phyloP scores from a whole-genome alignment of 2,888 invertebrate genomes.

The Orthonevra nobilis region DNA sequence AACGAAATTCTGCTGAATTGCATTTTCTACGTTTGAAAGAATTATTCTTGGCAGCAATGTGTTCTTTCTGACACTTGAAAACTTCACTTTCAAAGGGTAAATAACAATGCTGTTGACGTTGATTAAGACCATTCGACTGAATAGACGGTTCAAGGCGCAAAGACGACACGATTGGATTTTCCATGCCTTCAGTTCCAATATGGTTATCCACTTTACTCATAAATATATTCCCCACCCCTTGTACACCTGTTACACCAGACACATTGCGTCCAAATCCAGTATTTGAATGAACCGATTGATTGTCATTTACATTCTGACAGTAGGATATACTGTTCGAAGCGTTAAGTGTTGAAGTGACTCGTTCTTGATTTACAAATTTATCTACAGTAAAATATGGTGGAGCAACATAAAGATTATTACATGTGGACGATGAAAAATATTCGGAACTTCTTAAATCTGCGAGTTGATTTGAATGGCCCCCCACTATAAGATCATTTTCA shows the following conservation, averaged over 20 bases:
- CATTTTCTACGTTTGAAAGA: too few species aligned
- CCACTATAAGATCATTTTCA: not conserved
- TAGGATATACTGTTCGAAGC: not conserved
- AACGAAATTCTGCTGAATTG: too few species aligned
- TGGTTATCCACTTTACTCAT: conserved; percentile 21
- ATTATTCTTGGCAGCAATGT: not conserved
- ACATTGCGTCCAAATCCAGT: not conserved
- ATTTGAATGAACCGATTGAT: conserved; percentile 21
- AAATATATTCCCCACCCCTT: not conserved
- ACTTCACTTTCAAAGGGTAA: conserved; percentile 29
- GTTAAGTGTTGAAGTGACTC: not conserved
- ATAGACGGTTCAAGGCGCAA: conserved; percentile 26
- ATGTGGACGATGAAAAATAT: conserved; percentile 6
- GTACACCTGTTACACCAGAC: not conserved
- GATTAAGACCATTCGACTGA: conserved; percentile 13
- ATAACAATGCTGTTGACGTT: conserved; percentile 5
- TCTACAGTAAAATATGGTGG: conserved; percentile 62
- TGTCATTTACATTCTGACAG: not conserved
- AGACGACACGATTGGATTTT: conserved; percentile 16
- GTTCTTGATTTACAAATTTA: conserved; percentile 48
- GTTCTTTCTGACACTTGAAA: conserved; percentile 17
- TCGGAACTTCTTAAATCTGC: not conserved
- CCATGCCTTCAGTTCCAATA: conserved; percentile 26
- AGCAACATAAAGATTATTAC: conserved; percentile 49
- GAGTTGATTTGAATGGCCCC: not conserved